Conservation (phyloP, 2,113 vertebrate genomes). For the Rhegmatorhina hoffmannsi region DNA sequence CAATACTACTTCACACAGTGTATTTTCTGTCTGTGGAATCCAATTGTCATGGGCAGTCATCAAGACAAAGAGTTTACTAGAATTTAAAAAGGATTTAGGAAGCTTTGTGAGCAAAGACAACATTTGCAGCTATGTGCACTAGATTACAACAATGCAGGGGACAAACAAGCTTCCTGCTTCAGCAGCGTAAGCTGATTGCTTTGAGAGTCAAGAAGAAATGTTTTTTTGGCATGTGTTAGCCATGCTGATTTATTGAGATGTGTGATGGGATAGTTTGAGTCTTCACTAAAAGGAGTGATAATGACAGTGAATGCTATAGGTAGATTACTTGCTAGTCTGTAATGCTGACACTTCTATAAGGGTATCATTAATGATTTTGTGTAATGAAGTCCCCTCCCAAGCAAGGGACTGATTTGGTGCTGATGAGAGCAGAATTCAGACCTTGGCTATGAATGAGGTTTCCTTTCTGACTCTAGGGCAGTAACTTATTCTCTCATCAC, state of each 20-base stretch:
- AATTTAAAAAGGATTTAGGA: constrained; percentile 55
- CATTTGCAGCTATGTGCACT: constrained; percentile 26
- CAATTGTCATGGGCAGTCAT: constrained; percentile 19
- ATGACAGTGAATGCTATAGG: neutral
- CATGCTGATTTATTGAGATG: neutral
- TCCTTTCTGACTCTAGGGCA: neutral
- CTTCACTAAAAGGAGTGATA: neutral
- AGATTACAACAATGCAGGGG: constrained; percentile 43
- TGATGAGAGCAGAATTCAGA: neutral
- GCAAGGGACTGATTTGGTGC: neutral
- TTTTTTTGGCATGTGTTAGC: neutral
- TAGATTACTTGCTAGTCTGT: neutral
- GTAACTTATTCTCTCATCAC: neutral
- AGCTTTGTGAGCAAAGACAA: constrained; percentile 49
- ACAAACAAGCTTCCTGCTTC: constrained; percentile 36
- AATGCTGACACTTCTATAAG: neutral
- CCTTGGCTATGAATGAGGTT: neutral
- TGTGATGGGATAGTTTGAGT: neutral
- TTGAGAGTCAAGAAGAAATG: neutral
- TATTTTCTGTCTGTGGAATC: constrained; percentile 19
- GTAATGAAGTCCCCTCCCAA: neutral
- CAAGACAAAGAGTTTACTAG: constrained; percentile 45
- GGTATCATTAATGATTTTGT: neutral
- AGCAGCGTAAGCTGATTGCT: constrained; percentile 39
- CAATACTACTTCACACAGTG: neutral